A percentile compares a stretch with the other conserved stretches of the same genome.
Conservation (phyloP, 2,113 vertebrate species). For the Menidia beryllina region DNA sequence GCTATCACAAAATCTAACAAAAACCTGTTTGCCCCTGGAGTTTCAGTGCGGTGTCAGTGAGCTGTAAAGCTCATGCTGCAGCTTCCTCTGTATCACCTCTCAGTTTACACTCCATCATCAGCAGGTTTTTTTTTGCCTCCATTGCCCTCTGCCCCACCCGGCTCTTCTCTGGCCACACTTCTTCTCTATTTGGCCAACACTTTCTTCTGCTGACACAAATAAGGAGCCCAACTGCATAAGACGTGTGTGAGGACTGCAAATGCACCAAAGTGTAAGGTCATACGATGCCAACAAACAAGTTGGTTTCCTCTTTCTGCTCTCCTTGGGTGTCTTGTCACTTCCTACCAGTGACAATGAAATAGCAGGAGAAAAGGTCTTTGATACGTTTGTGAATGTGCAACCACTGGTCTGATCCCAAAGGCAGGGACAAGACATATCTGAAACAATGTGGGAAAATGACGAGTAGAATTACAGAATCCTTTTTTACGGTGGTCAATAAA, state of each 20-base stretch:
- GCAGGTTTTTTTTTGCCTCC: slow-evolving; percentile 37
- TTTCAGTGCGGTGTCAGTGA: slow-evolving; percentile 31
- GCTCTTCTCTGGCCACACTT: slow-evolving; percentile 32
- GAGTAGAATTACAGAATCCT: background rate
- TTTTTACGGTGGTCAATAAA: background rate
- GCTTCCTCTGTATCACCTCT: slow-evolving; percentile 36
- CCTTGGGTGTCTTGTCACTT: slow-evolving; percentile 28
- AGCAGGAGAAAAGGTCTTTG: background rate
- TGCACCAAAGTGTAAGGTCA: slow-evolving; percentile 33
- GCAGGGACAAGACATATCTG: background rate
- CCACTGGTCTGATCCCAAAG: slow-evolving; percentile 9
- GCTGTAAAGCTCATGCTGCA: slow-evolving; percentile 35
- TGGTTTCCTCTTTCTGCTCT: slow-evolving; percentile 24
- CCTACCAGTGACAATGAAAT: slow-evolving; percentile 43
- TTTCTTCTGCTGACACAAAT: slow-evolving; percentile 7
- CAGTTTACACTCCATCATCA: slow-evolving; percentile 42
- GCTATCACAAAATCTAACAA: slow-evolving; percentile 20
- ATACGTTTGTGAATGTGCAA: slow-evolving; percentile 18
- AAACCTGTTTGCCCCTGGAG: slow-evolving; percentile 29
- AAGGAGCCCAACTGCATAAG: background rate
- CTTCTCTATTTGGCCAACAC: slow-evolving; percentile 32
- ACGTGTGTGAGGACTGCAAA: background rate
- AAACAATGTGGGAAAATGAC: background rate
- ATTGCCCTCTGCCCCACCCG: slow-evolving; percentile 12
- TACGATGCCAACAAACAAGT: slow-evolving; percentile 44